Base-by-base conservation (phyloP, 2,113 vertebrate genomes). In the Silurus glanis region DNA sequence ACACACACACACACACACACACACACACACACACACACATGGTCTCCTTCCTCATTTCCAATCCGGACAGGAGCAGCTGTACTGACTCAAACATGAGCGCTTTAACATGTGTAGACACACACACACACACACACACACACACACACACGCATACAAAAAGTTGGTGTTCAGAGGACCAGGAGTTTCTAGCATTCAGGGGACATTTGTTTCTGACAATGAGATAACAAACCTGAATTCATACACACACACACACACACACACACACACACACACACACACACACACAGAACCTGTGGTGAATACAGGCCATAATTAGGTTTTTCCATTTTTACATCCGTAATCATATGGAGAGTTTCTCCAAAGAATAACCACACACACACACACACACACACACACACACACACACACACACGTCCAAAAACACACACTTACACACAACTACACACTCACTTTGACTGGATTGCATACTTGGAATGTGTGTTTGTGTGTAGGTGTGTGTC, bases 101-200 rank as follows among this genome's bases (percentile, higher is more conserved):
- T 76, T 86, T 81, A 88, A 86, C 84, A 79, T 86, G 55, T 83
- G 80, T 83, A 93, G 28, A 69, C 84, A 75, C 80, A 74, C 83
- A 72, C 51, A 58, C 66, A 6, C 56, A 80, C 80, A 78, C 69
- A 87, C 58, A 78, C 71, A 66, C 14, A 51, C 71, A 72, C 67
- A 56, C 51, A 19, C 49, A 19, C 28, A 47, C 17, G 9, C 53
- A 72, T 55, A 61, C 6, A 72, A 1, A 56, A 8, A 56, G 55
- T 58, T 64, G 8, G 61, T 64, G 23, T 25, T 14, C n/a, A 16
- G 28, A 37, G 14, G 37, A 37, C 37, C 37, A 37, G 2, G 37
- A 2, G 37, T 37, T 37, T 37, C 37, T 3, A 37, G 37, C 37
- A 37, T 37, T 37, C 37, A 37, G 37, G 37, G 37, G 37, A 37